A percentile compares a stretch with the other conserved stretches of the same genome.
These are phyloP conservation scores for Chunga burmeisteri DNA, from an alignment of 2,113 vertebrate genomes.

Conservation along the genomic window DNA sequence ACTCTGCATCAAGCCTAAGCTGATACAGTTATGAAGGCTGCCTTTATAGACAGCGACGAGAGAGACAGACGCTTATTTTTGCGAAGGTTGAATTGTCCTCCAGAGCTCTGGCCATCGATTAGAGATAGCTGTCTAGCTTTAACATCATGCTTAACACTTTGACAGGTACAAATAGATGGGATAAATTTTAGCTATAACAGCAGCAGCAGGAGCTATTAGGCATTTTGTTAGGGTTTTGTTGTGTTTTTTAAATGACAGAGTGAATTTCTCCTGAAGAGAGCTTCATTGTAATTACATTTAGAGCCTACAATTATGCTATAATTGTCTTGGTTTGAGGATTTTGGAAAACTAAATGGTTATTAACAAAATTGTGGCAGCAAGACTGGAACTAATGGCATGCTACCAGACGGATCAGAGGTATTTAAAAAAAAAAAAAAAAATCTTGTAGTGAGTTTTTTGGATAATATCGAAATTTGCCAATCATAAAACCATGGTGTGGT, in stretches of 20 bases:
- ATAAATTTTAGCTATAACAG: not conserved
- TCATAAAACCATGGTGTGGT: not conserved
- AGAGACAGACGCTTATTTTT: not conserved
- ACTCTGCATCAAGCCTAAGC: not conserved
- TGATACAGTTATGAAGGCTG: not conserved
- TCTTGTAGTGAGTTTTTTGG: not conserved
- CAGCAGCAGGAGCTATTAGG: not conserved
- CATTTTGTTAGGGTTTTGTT: not conserved
- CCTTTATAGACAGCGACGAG: not conserved
- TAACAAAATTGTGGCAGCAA: not conserved
- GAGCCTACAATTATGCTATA: not conserved
- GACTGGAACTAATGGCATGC: not conserved
- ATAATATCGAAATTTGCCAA: not conserved
- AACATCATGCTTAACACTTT: not conserved
- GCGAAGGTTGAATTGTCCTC: not conserved
- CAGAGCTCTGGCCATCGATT: not conserved
- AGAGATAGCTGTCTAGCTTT: not conserved
- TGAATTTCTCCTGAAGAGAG: not conserved
- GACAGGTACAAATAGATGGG: not conserved
- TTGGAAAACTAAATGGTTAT: not conserved
- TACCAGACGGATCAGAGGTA: not conserved
- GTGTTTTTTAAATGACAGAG: not conserved
- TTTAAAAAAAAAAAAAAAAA: not conserved
- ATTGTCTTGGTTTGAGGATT: slow-evolving; percentile 2
- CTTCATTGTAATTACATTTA: not conserved